Percentiles rank a stretch among this genome's conserved stretches.
Conservation (phyloP, 1,140 invertebrate genomes). For the Drosophila nikananu region DNA sequence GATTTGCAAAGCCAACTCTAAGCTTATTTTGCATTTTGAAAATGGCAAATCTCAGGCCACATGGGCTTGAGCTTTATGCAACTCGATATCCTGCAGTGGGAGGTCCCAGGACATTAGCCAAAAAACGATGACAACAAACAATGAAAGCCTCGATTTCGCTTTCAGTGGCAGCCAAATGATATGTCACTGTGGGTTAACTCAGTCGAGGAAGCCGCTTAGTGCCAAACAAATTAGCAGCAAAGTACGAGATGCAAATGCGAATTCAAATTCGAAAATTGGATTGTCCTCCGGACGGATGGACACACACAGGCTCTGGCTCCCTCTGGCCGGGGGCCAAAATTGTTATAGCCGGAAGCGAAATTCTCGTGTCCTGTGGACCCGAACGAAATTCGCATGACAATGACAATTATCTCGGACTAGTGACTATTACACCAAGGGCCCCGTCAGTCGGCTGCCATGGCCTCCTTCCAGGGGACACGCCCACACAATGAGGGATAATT, state of each 20-base stretch:
- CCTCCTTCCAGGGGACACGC: slow-evolving; percentile 39
- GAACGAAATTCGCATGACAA: slow-evolving; percentile 60
- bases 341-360: slow-evolving; percentile 30
- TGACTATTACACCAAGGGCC: slow-evolving; percentile 47
- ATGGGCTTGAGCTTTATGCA: neutral
- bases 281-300: slow-evolving; percentile 23
- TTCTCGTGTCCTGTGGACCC: slow-evolving; percentile 20
- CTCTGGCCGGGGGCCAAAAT: slow-evolving; percentile 22
- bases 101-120: slow-evolving; percentile 9
- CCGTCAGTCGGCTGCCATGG: slow-evolving; percentile 1
- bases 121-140: slow-evolving; percentile 7
- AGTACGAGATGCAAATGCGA: slow-evolving; percentile 39
- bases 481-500: slow-evolving; percentile 77
- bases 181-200: slow-evolving; percentile 27
- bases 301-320: neutral
- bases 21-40: slow-evolving; percentile 7
- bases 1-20: slow-evolving; percentile 7
- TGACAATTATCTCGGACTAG: slow-evolving; percentile 69
- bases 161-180: slow-evolving; percentile 25
- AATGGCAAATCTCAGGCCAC: neutral
- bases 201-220: slow-evolving; percentile 25
- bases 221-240: slow-evolving; percentile 41
- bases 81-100: neutral
- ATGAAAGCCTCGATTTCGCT: neutral
- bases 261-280: slow-evolving; percentile 49